A percentile compares a stretch with the other conserved stretches of the same genome.
These are phyloP conservation scores for Sula dactylatra DNA, from an alignment of 2,113 vertebrate genomes.

Conservation along the genomic window DNA sequence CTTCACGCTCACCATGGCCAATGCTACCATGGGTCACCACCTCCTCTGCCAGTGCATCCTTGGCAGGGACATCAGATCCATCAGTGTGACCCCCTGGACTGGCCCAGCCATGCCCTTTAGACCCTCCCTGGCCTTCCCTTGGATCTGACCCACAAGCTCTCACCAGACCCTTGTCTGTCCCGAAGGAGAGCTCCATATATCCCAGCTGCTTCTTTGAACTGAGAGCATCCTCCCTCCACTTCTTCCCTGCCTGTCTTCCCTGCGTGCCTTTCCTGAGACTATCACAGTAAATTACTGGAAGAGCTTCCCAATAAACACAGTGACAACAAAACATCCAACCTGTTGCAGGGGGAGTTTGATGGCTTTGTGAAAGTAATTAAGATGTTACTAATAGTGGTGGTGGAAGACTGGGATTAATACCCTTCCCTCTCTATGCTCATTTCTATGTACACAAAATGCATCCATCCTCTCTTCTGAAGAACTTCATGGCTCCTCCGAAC, in stretches of 20 bases:
- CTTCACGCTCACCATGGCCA: neutral
- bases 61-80: neutral
- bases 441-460: neutral
- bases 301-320: neutral
- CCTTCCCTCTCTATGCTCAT: neutral
- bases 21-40: neutral
- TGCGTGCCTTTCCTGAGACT: neutral
- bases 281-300: neutral
- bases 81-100: neutral
- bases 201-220: neutral
- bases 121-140: neutral
- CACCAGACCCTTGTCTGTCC: neutral
- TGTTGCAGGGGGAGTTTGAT: neutral
- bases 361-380: neutral
- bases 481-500: neutral
- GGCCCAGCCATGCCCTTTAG: neutral
- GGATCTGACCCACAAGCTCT: neutral
- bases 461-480: neutral
- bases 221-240: neutral
- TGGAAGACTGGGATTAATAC: neutral
- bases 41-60: neutral
- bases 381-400: neutral
- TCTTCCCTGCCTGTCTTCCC: neutral
- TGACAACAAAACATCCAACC: neutral
- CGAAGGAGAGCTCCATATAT: neutral